These are phyloP conservation scores for Ictidomys tridecemlineatus DNA, from an alignment of 2,113 vertebrate genomes.

Conservation along the genomic window DNA sequence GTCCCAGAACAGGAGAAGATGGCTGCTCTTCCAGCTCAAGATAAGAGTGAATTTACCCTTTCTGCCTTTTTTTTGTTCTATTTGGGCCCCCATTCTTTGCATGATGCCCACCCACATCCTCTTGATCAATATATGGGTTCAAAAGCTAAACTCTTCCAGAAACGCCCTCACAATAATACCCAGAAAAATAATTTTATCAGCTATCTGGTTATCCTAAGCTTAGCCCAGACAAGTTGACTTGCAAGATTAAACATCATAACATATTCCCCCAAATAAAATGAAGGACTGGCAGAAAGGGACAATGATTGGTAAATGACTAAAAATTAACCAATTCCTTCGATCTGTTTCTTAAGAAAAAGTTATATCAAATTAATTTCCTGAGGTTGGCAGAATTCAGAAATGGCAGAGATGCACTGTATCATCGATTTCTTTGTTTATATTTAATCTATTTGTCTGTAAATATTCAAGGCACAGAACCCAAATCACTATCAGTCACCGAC, in stretches of 20 bases:
- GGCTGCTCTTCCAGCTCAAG: not conserved
- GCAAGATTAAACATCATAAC: not conserved
- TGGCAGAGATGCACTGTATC: not conserved
- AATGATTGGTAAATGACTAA: not conserved
- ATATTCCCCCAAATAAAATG: not conserved
- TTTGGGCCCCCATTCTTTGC: not conserved
- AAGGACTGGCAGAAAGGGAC: not conserved
- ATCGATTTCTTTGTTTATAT: not conserved
- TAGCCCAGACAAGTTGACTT: not conserved
- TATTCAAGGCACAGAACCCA: not conserved
- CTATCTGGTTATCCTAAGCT: not conserved
- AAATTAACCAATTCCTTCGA: not conserved
- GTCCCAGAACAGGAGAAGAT: not conserved
- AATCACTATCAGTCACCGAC: not conserved
- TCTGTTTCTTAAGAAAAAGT: not conserved
- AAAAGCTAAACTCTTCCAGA: not conserved
- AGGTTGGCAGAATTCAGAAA: not conserved
- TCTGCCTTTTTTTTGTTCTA: not conserved
- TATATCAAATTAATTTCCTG: not conserved
- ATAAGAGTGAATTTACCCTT: not conserved
- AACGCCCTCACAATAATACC: not conserved
- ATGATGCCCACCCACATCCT: not conserved
- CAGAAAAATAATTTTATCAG: not conserved
- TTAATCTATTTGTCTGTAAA: slow-evolving; percentile 51
- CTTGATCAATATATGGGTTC: not conserved